Evolutionary conservation across 1,140 invertebrate genomes (phyloP), one percentile per base, ranked within the genome.

Genomic region (Drosophila lowei): DNA sequence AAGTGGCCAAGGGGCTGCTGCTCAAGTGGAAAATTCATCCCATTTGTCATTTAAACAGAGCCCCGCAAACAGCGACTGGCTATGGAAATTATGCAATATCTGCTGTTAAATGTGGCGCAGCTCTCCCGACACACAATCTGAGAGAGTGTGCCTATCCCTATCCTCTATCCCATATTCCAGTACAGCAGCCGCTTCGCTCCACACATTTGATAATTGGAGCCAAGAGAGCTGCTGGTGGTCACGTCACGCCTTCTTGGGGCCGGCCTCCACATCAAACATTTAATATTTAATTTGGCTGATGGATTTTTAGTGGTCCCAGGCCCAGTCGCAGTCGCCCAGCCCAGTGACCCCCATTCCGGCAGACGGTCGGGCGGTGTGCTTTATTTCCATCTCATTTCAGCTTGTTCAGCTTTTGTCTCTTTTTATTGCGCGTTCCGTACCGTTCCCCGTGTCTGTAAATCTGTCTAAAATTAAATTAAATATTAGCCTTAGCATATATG

Each of bases 221-320:
- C 59, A 62, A 62, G 59, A 62, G 59, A 18, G 34, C 23, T 13
- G 23, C 50, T 15, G 30, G 18, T 18, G 1, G 53, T 68, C 70
- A 73, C 76, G 64, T 70, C 73, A 71, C 60, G 44, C 55, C 54
- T 42, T 63, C 53, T 59, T 68, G 71, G 34, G 34, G 34, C 11
- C 11, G 34, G 56, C 23, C 60, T 55, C 47, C 47, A 64, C 59
- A 62, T 53, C 41, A 64, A 79, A 59, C 57, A 55, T 67, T 75
- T 66, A 72, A 79, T 75, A 85, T 85, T 76, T 84, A 76, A 79
- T 83, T 79, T 72, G 34, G 58, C 61, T 79, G 79, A 84, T 79
- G 75, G 79, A 55, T 46, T 67, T 66, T 55, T 46, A 68, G 50
- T 65, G 56, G 23, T 23, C 23, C 23, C 23, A 23, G 3, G 56